A percentile compares a stretch with the other conserved stretches of the same genome.
phyloP scores from a whole-genome alignment of 2,797 vertebrate species.

The Chaunax sp. region DNA sequence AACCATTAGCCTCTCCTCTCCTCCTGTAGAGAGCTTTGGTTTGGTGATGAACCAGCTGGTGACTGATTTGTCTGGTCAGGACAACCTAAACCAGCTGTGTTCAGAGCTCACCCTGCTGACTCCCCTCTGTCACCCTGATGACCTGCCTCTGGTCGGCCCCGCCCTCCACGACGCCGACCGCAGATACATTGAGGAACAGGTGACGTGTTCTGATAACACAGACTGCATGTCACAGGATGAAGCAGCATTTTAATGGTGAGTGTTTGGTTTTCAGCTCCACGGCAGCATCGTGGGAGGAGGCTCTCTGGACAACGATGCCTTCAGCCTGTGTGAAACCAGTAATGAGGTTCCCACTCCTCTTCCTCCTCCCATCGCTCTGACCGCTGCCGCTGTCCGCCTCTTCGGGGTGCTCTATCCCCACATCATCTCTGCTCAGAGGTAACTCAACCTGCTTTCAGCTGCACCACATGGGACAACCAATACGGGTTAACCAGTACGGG shows the following conservation, averaged over 20 bases:
- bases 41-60: slow-evolving; percentile 89
- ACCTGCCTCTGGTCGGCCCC: slow-evolving; percentile 87
- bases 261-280: slow-evolving; percentile 75
- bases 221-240: too few relatives aligned
- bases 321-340: slow-evolving; percentile 83
- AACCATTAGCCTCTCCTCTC: neutral
- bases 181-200: slow-evolving; percentile 92
- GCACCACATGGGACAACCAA: neutral
- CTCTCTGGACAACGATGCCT: slow-evolving; percentile 90
- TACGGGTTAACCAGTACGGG: neutral
- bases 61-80: slow-evolving; percentile 86
- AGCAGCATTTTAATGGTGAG: neutral
- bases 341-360: slow-evolving; percentile 85
- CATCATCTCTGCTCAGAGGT: slow-evolving; percentile 89
- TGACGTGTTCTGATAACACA: slow-evolving; percentile 38
- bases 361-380: slow-evolving; percentile 82
- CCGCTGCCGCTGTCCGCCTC: slow-evolving; percentile 83
- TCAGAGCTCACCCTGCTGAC: slow-evolving; percentile 87
- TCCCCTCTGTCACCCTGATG: slow-evolving; percentile 86
- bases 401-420: slow-evolving; percentile 90
- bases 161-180: slow-evolving; percentile 85
- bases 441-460: neutral
- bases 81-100: slow-evolving; percentile 80
- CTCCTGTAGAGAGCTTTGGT: slow-evolving; percentile 83
- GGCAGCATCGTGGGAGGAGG: slow-evolving; percentile 84